Conservation (phyloP, 2,797 vertebrate genomes). For the Lagocephalus sceleratus region DNA sequence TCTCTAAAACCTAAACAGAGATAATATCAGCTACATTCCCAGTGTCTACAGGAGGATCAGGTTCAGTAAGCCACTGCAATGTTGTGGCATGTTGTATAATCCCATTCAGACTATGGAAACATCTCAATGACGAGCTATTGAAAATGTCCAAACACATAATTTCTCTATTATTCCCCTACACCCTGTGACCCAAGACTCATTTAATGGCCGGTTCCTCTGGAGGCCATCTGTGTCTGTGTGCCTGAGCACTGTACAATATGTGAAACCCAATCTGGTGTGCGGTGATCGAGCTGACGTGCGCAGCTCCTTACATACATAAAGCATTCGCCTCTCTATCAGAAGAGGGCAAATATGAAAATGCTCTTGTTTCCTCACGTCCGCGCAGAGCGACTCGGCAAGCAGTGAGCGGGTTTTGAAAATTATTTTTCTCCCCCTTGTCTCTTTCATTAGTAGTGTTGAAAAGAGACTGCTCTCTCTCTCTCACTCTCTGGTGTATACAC, state of each 20-base stretch:
- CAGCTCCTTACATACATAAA: constrained; percentile 58
- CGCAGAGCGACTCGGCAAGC: constrained; percentile 42
- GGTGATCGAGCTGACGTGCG: constrained; percentile 58
- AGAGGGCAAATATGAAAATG: constrained; percentile 44
- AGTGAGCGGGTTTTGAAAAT: constrained; percentile 70
- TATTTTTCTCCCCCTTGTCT: constrained; percentile 64
- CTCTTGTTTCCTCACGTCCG: constrained; percentile 8
- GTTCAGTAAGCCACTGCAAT: constrained; percentile 48
- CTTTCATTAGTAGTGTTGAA: constrained; percentile 76
- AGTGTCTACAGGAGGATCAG: constrained; percentile 48
- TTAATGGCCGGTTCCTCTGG: constrained; percentile 60
- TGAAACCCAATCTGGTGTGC: constrained; percentile 69
- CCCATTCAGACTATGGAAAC: constrained; percentile 59
- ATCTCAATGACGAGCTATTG: constrained; percentile 60
- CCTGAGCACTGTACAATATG: constrained; percentile 41
- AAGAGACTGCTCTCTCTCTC: constrained; percentile 46
- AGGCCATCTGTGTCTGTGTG: constrained; percentile 47
- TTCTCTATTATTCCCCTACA: constrained; percentile 62
- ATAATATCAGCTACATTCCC: constrained; percentile 52
- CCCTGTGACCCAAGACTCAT: constrained; percentile 48
- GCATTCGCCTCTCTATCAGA: constrained; percentile 45
- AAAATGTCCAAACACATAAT: constrained; percentile 68
- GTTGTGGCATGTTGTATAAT: constrained; percentile 53
- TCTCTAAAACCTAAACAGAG: constrained; percentile 62
- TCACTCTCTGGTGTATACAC: constrained; percentile 18